Evolutionary conservation across 2,797 vertebrate genomes (phyloP).

Genomic region (Thunnus albacares): DNA sequence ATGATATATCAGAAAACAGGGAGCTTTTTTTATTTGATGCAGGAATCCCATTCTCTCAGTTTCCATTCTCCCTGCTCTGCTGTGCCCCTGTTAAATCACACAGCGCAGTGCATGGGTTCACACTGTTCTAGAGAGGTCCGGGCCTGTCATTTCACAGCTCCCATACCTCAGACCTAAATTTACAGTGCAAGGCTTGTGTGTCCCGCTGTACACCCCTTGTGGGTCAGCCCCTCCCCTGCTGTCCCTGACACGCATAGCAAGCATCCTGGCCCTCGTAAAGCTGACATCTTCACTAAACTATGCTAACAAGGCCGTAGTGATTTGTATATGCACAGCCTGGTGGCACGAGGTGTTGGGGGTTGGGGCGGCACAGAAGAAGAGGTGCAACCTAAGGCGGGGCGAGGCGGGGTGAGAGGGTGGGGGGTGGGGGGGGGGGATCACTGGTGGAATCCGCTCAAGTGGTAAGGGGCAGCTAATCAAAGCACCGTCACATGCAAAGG

Average conservation of each 20-base stretch:
- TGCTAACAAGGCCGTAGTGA: constrained; percentile 87
- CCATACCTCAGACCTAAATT: constrained; percentile 78
- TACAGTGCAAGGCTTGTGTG: constrained; percentile 74
- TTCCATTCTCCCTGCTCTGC: constrained; percentile 46
- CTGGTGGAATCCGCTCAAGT: constrained; percentile 51
- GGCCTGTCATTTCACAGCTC: constrained; percentile 68
- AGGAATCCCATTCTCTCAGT: constrained; percentile 47
- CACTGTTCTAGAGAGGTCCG: constrained; percentile 53
- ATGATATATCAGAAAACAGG: constrained; percentile 67
- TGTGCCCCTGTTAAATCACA: constrained; percentile 77
- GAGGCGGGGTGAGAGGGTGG: neutral
- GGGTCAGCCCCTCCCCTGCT: constrained; percentile 76
- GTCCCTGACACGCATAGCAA: constrained; percentile 84
- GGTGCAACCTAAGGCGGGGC: constrained; percentile 8
- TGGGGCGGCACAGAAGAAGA: constrained; percentile 1
- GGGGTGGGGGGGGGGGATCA: constrained; percentile 4
- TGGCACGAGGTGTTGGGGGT: constrained; percentile 61
- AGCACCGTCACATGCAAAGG: constrained; percentile 52
- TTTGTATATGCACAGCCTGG: constrained; percentile 85
- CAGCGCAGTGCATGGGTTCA: constrained; percentile 31
- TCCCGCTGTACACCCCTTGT: constrained; percentile 59
- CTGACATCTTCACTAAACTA: constrained; percentile 90
- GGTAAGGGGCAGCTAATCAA: constrained; percentile 66
- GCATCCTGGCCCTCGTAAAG: constrained; percentile 84
- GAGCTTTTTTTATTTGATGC: constrained; percentile 53